Percentiles rank a stretch among this genome's conserved stretches.
phyloP scores from a whole-genome alignment of 2,888 invertebrate species.

The Bugulina stolonifera region DNA sequence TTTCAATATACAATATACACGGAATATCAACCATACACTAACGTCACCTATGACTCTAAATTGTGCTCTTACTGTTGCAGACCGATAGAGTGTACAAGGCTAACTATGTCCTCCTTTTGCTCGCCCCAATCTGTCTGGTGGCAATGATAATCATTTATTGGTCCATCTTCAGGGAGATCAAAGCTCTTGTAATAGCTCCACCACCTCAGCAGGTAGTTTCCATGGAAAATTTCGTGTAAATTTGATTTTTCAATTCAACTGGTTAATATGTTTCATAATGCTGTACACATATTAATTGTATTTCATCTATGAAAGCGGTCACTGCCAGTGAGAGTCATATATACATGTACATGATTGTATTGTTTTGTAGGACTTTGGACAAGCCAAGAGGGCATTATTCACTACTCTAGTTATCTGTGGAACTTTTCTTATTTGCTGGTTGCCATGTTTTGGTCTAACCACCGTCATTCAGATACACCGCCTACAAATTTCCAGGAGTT shows the following conservation, averaged over 20 bases:
- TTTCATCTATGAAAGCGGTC: too few relatives aligned
- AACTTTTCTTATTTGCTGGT: slow-evolving; percentile 32
- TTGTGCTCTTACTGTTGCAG: background rate
- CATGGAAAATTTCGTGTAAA: background rate
- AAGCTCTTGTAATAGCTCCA: background rate
- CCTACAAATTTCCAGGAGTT: background rate
- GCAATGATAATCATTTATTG: slow-evolving; percentile 29
- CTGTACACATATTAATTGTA: too few relatives aligned
- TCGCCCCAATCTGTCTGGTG: slow-evolving; percentile 28
- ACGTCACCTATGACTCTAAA: too few relatives aligned
- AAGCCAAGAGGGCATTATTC: slow-evolving; percentile 29
- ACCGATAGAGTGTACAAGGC: background rate
- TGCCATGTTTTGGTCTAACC: slow-evolving; percentile 29
- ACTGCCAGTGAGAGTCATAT: too few relatives aligned
- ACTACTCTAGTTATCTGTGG: slow-evolving; percentile 32
- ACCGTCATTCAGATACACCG: slow-evolving; percentile 27
- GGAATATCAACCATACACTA: too few relatives aligned
- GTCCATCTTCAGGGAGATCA: slow-evolving; percentile 29
- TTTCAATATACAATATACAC: too few relatives aligned
- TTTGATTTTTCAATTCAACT: background rate
- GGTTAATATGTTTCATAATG: too few relatives aligned
- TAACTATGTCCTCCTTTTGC: slow-evolving; percentile 29
- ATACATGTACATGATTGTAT: too few relatives aligned
- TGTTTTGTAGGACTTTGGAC: slow-evolving; percentile 11
- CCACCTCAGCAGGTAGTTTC: background rate